Conservation (phyloP, 2,113 vertebrate genomes). For the Pterocles orientalis region DNA sequence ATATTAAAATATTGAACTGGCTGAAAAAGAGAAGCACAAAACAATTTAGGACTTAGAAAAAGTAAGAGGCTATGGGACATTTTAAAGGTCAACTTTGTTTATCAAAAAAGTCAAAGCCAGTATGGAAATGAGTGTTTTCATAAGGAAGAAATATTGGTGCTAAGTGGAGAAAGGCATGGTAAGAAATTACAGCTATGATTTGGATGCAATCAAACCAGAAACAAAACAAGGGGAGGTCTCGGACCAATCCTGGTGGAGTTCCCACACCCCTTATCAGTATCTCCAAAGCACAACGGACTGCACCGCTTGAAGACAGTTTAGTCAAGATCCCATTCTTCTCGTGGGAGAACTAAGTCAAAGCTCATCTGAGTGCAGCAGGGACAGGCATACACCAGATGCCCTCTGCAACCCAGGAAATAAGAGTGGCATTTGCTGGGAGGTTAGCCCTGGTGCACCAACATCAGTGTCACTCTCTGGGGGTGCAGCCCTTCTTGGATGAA, state of each 20-base stretch:
- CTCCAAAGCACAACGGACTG: not conserved
- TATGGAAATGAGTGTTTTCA: not conserved
- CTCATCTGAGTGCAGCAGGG: not conserved
- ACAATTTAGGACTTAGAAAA: not conserved
- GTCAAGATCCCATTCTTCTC: not conserved
- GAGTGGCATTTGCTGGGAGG: not conserved
- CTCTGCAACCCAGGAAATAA: not conserved
- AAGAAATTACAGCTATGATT: not conserved
- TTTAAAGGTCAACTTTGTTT: not conserved
- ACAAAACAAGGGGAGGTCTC: not conserved
- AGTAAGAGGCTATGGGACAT: not conserved
- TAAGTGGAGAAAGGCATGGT: not conserved
- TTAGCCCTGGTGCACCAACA: not conserved
- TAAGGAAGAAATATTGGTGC: not conserved
- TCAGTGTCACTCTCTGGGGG: rapidly evolving
- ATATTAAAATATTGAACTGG: not conserved
- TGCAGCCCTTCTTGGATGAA: not conserved
- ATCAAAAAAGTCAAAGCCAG: not conserved
- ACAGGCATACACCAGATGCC: not conserved
- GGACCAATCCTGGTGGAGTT: not conserved
- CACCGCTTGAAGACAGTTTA: rapidly evolving
- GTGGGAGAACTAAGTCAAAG: not conserved
- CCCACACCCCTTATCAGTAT: not conserved
- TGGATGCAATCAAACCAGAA: not conserved
- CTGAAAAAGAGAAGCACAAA: not conserved